These are phyloP conservation scores for Phenacoccus solenopsis DNA, from an alignment of 1,140 invertebrate species.

Conservation along the genomic window DNA sequence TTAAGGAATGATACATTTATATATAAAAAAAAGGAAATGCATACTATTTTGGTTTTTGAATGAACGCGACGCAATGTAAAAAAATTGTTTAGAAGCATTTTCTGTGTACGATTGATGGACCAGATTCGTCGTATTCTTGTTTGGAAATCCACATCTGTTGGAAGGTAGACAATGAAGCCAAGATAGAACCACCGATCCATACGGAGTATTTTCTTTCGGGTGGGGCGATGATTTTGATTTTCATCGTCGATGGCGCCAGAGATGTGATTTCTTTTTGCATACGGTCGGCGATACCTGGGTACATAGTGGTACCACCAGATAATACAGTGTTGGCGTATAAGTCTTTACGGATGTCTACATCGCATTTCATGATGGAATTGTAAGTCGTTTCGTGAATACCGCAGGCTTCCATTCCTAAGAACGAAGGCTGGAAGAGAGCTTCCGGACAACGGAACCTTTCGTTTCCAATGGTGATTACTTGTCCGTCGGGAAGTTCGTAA, in stretches of 20 bases:
- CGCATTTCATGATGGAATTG: conserved; percentile 96
- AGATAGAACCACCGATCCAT: conserved; percentile 77
- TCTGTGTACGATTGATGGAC: conserved; percentile 85
- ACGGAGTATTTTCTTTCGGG: conserved; percentile 74
- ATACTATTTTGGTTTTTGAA: background rate
- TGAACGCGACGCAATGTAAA: background rate
- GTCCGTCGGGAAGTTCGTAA: conserved; percentile 88
- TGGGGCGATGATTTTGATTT: conserved; percentile 72
- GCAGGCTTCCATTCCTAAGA: conserved; percentile 89
- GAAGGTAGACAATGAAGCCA: conserved; percentile 77
- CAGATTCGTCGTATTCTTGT: conserved; percentile 89
- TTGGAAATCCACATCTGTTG: conserved; percentile 94
- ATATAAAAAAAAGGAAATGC: background rate
- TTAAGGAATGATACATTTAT: background rate
- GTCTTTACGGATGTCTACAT: conserved; percentile 87
- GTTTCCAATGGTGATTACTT: conserved; percentile 71
- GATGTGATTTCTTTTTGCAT: conserved; percentile 67
- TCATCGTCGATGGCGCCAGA: conserved; percentile 59
- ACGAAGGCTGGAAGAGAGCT: conserved; percentile 89
- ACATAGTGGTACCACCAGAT: conserved; percentile 95
- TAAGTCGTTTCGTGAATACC: conserved; percentile 91
- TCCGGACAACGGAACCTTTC: conserved; percentile 89
- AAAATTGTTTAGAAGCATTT: conserved; percentile 75
- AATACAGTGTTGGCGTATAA: conserved; percentile 92
- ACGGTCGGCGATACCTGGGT: conserved; percentile 73